These are phyloP conservation scores for Drosophila buzzatii DNA, from an alignment of 2,888 invertebrate genomes.

Conservation along the genomic window DNA sequence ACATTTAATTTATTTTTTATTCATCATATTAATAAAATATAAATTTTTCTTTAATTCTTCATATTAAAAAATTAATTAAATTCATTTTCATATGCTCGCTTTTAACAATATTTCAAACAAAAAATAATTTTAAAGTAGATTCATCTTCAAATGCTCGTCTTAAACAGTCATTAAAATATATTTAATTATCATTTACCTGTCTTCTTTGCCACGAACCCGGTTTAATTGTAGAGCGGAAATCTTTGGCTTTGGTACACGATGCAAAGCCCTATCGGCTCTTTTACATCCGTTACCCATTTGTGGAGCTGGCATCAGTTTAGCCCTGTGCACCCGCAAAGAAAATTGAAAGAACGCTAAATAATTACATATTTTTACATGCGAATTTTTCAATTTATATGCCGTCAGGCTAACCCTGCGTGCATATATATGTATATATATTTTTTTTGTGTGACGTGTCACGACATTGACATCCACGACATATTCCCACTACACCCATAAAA, in stretches of 20 bases:
- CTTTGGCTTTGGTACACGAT: slow-evolving; percentile 20
- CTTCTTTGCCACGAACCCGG: background rate
- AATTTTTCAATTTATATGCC: slow-evolving; percentile 81
- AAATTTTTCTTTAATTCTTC: background rate
- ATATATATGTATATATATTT: slow-evolving; percentile 34
- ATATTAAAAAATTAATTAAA: background rate
- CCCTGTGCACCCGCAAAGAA: slow-evolving; percentile 25
- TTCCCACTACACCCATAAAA: slow-evolving; percentile 50
- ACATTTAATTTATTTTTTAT: no score
- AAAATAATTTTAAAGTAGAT: background rate
- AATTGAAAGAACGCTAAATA: slow-evolving; percentile 78
- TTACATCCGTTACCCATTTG: slow-evolving; percentile 14
- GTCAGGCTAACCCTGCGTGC: slow-evolving; percentile 67
- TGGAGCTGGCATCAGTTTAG: background rate
- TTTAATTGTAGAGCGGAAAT: slow-evolving; percentile 71
- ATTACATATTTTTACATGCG: slow-evolving; percentile 76
- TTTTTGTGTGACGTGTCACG: slow-evolving; percentile 53
- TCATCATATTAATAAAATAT: no score
- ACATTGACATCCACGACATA: slow-evolving; percentile 61
- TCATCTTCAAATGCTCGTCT: background rate
- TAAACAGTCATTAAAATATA: slow-evolving; percentile 4
- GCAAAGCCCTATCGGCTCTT: slow-evolving; percentile 10
- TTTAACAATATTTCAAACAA: no score
- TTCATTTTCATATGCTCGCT: background rate
- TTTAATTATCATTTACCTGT: slow-evolving; percentile 61